Percentiles rank a stretch among this genome's conserved stretches.
Evolutionary conservation across 2,888 invertebrate species (phyloP).

Genomic region (Athalia circularis): DNA sequence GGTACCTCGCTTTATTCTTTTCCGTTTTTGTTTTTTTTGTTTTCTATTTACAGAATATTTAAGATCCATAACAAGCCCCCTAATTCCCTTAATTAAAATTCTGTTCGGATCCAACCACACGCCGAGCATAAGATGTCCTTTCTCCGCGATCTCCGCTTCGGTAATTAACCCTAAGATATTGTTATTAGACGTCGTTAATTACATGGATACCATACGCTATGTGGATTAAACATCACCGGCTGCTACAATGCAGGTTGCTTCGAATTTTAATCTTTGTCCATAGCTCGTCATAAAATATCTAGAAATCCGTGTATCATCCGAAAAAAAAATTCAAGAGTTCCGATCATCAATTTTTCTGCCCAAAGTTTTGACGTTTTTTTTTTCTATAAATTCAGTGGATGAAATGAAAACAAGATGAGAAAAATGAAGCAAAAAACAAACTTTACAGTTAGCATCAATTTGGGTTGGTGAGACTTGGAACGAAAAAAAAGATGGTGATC

Average conservation of each 20-base stretch:
- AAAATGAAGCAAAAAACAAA: no score
- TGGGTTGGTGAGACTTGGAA: no score
- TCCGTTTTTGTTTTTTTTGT: slow-evolving; percentile 33
- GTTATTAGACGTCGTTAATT: slow-evolving; percentile 41
- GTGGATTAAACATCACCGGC: background rate
- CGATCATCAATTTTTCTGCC: no score
- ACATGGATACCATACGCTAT: background rate
- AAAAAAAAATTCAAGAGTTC: no score
- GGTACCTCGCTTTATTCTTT: background rate
- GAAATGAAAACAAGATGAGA: no score
- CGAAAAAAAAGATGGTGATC: no score
- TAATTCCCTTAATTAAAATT: slow-evolving; percentile 70
- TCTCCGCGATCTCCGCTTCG: slow-evolving; percentile 40
- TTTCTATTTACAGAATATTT: slow-evolving; percentile 65
- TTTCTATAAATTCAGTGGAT: no score
- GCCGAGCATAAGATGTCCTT: slow-evolving; percentile 46
- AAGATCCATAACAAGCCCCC: slow-evolving; percentile 62
- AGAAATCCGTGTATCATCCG: no score
- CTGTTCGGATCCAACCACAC: slow-evolving; percentile 60
- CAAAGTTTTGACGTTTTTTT: no score
- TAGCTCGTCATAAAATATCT: background rate
- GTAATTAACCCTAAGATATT: slow-evolving; percentile 41
- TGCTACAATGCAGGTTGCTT: slow-evolving; percentile 25
- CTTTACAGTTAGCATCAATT: no score
- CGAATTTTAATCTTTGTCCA: background rate